Evolutionary conservation across 2,888 invertebrate species (phyloP).

Genomic region (Lordiphosa andalusiaca): DNA sequence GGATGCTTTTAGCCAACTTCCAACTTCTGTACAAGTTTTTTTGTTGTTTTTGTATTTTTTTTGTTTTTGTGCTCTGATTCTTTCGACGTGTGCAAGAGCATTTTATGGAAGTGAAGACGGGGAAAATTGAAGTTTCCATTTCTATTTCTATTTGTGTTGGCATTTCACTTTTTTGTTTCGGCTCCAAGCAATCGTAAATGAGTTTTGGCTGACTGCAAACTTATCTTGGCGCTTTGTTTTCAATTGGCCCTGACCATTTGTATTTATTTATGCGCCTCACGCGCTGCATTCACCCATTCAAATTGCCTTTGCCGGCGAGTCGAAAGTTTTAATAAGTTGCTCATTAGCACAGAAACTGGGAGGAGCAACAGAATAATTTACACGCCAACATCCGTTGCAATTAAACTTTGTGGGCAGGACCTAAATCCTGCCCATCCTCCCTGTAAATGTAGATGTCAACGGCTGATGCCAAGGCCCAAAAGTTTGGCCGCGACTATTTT

Average conservation of each 20-base stretch:
- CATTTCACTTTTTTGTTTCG: conserved; percentile 15
- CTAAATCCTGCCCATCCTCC: conserved; percentile 38
- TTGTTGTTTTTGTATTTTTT: conserved; percentile 20
- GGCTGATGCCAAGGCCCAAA: conserved; percentile 42
- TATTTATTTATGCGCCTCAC: conserved; percentile 58
- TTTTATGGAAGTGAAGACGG: conserved; percentile 19
- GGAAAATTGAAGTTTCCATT: conserved; percentile 50
- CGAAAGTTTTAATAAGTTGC: conserved; percentile 67
- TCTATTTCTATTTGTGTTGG: conserved; percentile 10
- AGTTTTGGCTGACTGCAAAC: conserved; percentile 46
- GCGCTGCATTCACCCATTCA: conserved; percentile 31
- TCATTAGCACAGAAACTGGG: conserved; percentile 69
- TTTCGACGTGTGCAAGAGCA: conserved; percentile 25
- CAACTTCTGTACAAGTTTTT: conserved; percentile 32
- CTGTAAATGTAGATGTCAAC: conserved; percentile 67
- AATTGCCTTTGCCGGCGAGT: conserved; percentile 21
- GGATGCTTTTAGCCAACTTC: conserved; percentile 36
- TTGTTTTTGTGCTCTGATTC: background rate
- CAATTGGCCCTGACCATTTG: conserved; percentile 55
- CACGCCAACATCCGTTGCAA: conserved; percentile 71
- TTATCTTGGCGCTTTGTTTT: conserved; percentile 54
- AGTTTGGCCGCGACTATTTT: conserved; percentile 64
- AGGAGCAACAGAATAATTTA: conserved; percentile 67
- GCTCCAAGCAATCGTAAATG: conserved; percentile 44
- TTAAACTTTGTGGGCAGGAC: conserved; percentile 53